Percentiles rank a stretch among this genome's conserved stretches.
These are phyloP conservation scores for Leptinotarsa lineolata DNA, from an alignment of 1,140 invertebrate species.

Conservation along the genomic window DNA sequence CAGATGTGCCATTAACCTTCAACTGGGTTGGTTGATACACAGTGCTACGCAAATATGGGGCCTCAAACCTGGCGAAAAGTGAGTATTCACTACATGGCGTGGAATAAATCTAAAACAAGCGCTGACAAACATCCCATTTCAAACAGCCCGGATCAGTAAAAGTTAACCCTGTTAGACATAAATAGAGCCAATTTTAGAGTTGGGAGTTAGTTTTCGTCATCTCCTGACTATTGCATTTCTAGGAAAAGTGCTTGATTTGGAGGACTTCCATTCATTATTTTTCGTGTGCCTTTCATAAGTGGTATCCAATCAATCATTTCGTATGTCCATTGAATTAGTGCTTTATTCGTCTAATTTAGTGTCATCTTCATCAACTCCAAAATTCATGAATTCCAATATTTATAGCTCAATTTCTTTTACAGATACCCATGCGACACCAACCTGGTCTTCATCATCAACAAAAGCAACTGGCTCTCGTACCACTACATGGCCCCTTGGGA, in stretches of 20 bases:
- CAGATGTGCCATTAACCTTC: slow-evolving; percentile 64
- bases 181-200: too few species aligned
- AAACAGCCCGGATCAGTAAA: too few species aligned
- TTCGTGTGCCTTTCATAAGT: too few species aligned
- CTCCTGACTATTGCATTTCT: too few species aligned
- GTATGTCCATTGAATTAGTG: neutral
- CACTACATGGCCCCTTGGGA: slow-evolving; percentile 78
- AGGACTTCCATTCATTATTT: neutral
- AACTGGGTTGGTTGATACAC: slow-evolving; percentile 71
- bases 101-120: neutral
- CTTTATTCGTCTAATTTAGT: too few species aligned
- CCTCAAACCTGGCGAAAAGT: slow-evolving; percentile 71
- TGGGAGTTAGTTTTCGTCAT: too few species aligned
- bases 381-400: slow-evolving; percentile 33
- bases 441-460: slow-evolving; percentile 71
- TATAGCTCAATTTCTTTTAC: slow-evolving; percentile 46
- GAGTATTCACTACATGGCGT: slow-evolving; percentile 50
- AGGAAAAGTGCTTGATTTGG: too few species aligned
- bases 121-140: neutral
- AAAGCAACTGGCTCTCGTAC: slow-evolving; percentile 77
- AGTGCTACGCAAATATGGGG: slow-evolving; percentile 74
- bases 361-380: neutral
- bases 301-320: neutral
- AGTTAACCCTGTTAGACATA: too few species aligned
- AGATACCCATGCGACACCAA: slow-evolving; percentile 73